A percentile compares a stretch with the other conserved stretches of the same genome.
Evolutionary conservation across 2,888 invertebrate genomes (phyloP).

Genomic region (Protophormia terraenovae): DNA sequence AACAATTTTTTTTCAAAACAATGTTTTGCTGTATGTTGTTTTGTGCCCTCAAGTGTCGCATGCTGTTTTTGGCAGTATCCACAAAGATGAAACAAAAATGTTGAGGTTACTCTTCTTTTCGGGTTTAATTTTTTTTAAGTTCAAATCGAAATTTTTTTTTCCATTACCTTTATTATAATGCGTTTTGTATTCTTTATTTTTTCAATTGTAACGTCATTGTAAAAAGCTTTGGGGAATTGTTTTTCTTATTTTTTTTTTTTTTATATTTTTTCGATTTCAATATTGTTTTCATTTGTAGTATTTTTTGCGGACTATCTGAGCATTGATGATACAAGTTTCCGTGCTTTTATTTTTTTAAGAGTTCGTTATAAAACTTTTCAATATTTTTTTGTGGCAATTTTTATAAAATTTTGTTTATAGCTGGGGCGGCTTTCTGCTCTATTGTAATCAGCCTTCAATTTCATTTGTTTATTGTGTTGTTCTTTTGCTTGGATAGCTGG

Average conservation of each 20-base stretch:
- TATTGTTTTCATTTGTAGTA: conserved; percentile 50
- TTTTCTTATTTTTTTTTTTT: conserved; percentile 56
- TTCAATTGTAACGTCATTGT: conserved; percentile 66
- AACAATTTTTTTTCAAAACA: conserved; percentile 48
- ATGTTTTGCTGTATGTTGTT: conserved; percentile 26
- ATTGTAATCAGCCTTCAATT: conserved; percentile 62
- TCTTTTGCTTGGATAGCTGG: neutral
- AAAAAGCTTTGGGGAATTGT: conserved; percentile 65
- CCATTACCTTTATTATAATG: conserved; percentile 61
- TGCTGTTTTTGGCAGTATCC: conserved; percentile 65
- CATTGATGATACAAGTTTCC: conserved; percentile 31
- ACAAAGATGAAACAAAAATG: conserved; percentile 18
- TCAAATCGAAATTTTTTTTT: conserved; percentile 42
- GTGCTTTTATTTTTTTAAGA: neutral
- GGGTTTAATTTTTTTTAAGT: conserved; percentile 1
- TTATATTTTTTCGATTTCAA: conserved; percentile 60
- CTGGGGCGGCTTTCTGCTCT: conserved; percentile 32
- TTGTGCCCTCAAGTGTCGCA: conserved; percentile 66
- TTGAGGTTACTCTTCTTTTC: conserved; percentile 42
- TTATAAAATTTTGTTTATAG: conserved; percentile 14
- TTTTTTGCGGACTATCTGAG: conserved; percentile 25
- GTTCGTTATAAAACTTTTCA: conserved; percentile 23
- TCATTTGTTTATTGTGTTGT: conserved; percentile 65
- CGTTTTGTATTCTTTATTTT: conserved; percentile 64
- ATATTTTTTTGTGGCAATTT: neutral